Evolutionary conservation across 2,113 vertebrate genomes (phyloP), one percentile per base, ranked within the genome.

Genomic region (Cyprinus carpio): DNA sequence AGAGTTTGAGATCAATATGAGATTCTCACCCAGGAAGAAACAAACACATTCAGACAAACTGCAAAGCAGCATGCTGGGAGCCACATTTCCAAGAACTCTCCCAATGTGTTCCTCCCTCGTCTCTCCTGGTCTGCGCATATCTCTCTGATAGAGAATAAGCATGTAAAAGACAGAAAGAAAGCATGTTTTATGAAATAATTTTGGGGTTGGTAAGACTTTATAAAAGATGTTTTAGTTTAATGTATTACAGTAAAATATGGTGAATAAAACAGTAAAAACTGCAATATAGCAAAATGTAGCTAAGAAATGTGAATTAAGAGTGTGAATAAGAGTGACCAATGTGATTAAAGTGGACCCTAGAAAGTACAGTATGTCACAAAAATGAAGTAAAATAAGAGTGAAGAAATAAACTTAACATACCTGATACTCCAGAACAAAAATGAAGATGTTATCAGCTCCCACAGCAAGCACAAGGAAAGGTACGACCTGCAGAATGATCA

Each of bases 391-490:
- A 1, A 8, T 23, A 49, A 49, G 46, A 5, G 49, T 43, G 40
- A 54, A 54, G 16, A 20, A 62, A 27, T 20, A 6, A 58, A 37
- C 31, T 43, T 2, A n/a, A 46, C 72, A 7, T 34, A 96, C 98
- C 96, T 99, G 98, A 82, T 95, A 95, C 92, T 98, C 96, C 37
- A 98, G 92, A 72, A 99, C 96, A 2, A 99, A 95, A 91, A 99
- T 98, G 92, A 99, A 99, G 90, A 99, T 96, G 92, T 99, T 99
- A 92, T 99, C 98, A 0, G 98, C 97, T 0, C 98, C 98, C 4
- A 99, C 95, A 0, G 98, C 97, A 0, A 99, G 93, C 56, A 98
- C 96, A 23, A 99, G 93, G 92, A 99, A 99, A 2, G 98, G 98
- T 7, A 99, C 97, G 0, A 99, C 98, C 90, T 99, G 97, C 0